Base-by-base conservation (phyloP, 2,888 invertebrate species). In the Lottia gigantea region DNA sequence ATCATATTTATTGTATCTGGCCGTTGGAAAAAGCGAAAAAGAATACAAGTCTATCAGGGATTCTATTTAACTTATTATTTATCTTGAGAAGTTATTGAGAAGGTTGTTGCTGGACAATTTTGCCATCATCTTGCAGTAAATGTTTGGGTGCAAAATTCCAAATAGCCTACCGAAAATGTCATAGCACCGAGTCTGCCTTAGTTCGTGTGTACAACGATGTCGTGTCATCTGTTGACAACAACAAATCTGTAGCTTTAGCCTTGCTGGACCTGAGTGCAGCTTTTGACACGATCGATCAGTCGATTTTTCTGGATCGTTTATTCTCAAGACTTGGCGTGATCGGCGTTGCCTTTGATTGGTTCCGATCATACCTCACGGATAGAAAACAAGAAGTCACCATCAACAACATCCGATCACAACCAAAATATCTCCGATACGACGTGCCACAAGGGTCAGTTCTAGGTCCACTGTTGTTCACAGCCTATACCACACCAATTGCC, bases 401-500 rank as follows among this genome's bases (percentile, higher is more conserved):
- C 6, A 31, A 31, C 31, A 31, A 31, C 31, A 31, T 6, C 31
- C 31, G 31, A 4, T 31, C 31, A 31, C 6, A 4, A 31, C 31
- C 31, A 31, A 31, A 31, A 31, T 31, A 6, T 31, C 31, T 31
- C 19, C 19, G 19, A 1, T 49, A 49, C 2, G 49, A 15, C 1
- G 49, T 49, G 7, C 49, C 49, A 49, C 49, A 49, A 49, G n/a
- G 49, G 15, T n/a, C n/a, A 49, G 49, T 49, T 14, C 49, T 49
- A 6, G n/a, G 0, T 19, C 49, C 49, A 49, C 12, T 49, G 49
- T 19, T 49, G n/a, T 49, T 49, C 8, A n/a, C 49, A n/a, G 16
- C 49, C 49, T 49, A 49, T 19, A n/a, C 49, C 16, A 49, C 49
- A 49, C n/a, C 49, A 49, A 19, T 49, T n/a, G 19, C 49, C 49